phyloP scores from a whole-genome alignment of 1,140 invertebrate species.

The Brachionus calyciflorus region DNA sequence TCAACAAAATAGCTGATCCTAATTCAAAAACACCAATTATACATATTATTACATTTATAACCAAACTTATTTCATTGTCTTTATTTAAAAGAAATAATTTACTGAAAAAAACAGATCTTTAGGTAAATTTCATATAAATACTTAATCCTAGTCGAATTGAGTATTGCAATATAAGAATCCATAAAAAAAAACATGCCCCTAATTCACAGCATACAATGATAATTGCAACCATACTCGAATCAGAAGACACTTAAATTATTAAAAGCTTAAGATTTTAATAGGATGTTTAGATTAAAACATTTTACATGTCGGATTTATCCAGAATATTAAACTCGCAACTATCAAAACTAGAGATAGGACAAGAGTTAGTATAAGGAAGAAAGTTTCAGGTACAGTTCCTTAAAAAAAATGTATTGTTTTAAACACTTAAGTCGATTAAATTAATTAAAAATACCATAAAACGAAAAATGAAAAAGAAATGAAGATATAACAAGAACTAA shows the following conservation, averaged over 20 bases:
- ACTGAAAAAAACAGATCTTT: no score
- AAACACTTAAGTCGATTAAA: not conserved
- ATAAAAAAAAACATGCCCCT: slow-evolving; percentile 7
- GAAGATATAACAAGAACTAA: not conserved
- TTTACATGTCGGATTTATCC: slow-evolving; percentile 37
- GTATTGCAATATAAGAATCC: slow-evolving; percentile 20
- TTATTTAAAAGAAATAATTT: no score
- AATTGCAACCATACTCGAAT: not conserved
- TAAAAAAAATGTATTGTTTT: not conserved
- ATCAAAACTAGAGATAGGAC: slow-evolving; percentile 6
- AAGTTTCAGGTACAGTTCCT: slow-evolving; percentile 35
- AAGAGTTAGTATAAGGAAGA: not conserved
- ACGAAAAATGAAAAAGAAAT: slow-evolving; percentile 37
- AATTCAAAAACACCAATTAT: not conserved
- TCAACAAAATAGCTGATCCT: not conserved
- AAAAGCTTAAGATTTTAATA: not conserved
- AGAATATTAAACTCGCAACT: slow-evolving; percentile 21
- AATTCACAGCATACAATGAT: not conserved
- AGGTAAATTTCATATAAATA: not conserved
- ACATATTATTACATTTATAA: slow-evolving; percentile 17
- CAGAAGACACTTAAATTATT: not conserved
- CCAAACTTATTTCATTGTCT: slow-evolving; percentile 22
- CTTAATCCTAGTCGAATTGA: slow-evolving; percentile 38
- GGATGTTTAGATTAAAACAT: not conserved
- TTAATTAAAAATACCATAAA: not conserved